These are phyloP conservation scores for Seriola rivoliana DNA, from an alignment of 2,113 vertebrate species.

Conservation along the genomic window DNA sequence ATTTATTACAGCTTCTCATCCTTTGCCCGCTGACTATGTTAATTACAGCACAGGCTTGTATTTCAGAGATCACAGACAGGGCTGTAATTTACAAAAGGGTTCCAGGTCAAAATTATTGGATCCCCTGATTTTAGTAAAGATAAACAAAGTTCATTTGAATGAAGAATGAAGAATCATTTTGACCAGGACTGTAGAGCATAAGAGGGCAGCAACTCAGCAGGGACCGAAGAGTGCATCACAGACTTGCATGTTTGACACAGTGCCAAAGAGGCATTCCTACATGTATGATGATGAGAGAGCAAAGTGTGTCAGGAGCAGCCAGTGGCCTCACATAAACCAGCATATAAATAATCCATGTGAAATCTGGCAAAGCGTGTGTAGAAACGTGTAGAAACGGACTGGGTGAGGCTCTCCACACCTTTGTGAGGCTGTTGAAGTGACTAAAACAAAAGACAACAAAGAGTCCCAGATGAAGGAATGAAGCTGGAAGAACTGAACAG, in stretches of 20 bases:
- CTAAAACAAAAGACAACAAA: background rate
- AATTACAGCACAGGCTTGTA: slow-evolving; percentile 27
- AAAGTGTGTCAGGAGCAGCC: slow-evolving; percentile 30
- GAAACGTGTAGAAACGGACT: slow-evolving; percentile 27
- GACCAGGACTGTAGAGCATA: background rate
- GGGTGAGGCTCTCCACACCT: background rate
- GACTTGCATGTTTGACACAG: background rate
- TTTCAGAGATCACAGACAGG: slow-evolving; percentile 24
- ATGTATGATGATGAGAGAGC: slow-evolving; percentile 49
- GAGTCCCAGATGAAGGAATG: background rate
- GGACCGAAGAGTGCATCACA: background rate
- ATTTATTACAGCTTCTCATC: slow-evolving; percentile 22
- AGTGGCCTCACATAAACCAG: slow-evolving; percentile 49
- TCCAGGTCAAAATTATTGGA: no score
- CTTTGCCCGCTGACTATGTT: slow-evolving; percentile 21
- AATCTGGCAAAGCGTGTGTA: slow-evolving; percentile 39
- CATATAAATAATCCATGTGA: slow-evolving; percentile 67
- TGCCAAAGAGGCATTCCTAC: slow-evolving; percentile 23
- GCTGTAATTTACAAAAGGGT: slow-evolving; percentile 11
- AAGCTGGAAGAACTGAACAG: background rate
- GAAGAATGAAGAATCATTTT: no score
- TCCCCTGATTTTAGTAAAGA: no score
- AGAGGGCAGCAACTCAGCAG: background rate
- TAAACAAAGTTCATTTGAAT: no score
- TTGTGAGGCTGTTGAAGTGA: background rate